Percentiles rank a stretch among this genome's conserved stretches.
These are phyloP conservation scores for Siniperca undulata DNA, from an alignment of 2,797 vertebrate species.

Conservation along the genomic window DNA sequence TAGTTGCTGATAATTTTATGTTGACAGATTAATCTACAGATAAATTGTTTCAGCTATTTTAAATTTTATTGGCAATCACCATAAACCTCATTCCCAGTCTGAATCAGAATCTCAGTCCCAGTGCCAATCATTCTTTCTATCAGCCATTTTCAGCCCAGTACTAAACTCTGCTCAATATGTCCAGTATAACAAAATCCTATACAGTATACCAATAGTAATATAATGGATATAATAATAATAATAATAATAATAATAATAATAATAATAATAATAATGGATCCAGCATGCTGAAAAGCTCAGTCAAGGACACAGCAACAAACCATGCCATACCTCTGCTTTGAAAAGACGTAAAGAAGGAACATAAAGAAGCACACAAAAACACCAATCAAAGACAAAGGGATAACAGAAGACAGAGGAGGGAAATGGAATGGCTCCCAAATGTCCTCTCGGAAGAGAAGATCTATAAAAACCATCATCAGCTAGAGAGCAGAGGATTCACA, in stretches of 20 bases:
- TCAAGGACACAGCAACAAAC: neutral
- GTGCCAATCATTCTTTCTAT: neutral
- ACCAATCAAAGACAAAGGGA: slow-evolving; percentile 7
- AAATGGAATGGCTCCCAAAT: slow-evolving; percentile 45
- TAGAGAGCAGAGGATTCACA: slow-evolving; percentile 23
- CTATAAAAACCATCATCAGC: slow-evolving; percentile 39
- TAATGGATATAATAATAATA: too few relatives aligned
- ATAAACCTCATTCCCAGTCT: neutral
- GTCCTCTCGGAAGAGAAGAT: slow-evolving; percentile 27
- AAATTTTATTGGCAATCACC: neutral
- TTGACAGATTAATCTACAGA: neutral
- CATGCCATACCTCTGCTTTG: neutral
- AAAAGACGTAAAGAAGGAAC: neutral
- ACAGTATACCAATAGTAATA: too few relatives aligned
- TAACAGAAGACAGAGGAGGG: neutral
- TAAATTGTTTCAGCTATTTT: neutral
- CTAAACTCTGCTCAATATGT: slow-evolving; percentile 4
- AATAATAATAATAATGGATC: neutral
- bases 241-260: too few relatives aligned
- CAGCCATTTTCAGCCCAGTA: neutral
- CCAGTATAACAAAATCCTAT: neutral
- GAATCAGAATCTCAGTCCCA: neutral
- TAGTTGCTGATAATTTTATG: neutral
- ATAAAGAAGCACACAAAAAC: slow-evolving; percentile 3
- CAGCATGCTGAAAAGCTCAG: slow-evolving; percentile 12